phyloP scores from a whole-genome alignment of 2,797 vertebrate genomes.

The Lycodopsis pacificus region DNA sequence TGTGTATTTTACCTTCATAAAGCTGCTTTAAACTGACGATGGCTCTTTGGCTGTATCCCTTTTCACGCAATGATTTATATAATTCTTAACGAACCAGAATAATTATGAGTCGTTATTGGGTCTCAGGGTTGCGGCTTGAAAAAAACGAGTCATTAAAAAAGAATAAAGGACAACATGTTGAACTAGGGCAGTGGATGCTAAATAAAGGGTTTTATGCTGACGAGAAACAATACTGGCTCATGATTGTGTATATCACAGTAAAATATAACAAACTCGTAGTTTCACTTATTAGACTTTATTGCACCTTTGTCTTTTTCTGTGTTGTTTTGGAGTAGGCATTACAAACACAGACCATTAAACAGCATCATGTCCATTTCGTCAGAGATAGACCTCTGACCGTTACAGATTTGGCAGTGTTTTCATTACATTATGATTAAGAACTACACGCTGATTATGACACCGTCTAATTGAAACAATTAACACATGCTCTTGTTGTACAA shows the following conservation, averaged over 20 bases:
- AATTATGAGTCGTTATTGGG: background rate
- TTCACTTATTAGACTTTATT: background rate
- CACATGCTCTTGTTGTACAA: slow-evolving; percentile 9
- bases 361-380: background rate
- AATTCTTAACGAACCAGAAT: background rate
- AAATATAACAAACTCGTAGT: background rate
- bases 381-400: background rate
- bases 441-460: background rate
- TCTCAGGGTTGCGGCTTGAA: background rate
- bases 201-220: slow-evolving; percentile 21
- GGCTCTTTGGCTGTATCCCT: background rate
- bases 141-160: slow-evolving; percentile 1
- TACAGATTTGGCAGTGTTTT: background rate
- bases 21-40: background rate
- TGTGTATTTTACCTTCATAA: background rate
- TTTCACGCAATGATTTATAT: background rate
- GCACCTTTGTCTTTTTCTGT: background rate
- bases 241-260: too few species aligned
- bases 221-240: slow-evolving; percentile 5
- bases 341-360: background rate
- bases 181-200: slow-evolving; percentile 23
- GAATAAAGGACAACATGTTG: slow-evolving; percentile 11
- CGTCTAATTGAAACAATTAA: slow-evolving; percentile 9
- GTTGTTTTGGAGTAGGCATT: background rate
- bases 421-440: background rate